Percentiles rank a stretch among this genome's conserved stretches.
phyloP scores from a whole-genome alignment of 2,888 invertebrate species.

The Caprella mutica region DNA sequence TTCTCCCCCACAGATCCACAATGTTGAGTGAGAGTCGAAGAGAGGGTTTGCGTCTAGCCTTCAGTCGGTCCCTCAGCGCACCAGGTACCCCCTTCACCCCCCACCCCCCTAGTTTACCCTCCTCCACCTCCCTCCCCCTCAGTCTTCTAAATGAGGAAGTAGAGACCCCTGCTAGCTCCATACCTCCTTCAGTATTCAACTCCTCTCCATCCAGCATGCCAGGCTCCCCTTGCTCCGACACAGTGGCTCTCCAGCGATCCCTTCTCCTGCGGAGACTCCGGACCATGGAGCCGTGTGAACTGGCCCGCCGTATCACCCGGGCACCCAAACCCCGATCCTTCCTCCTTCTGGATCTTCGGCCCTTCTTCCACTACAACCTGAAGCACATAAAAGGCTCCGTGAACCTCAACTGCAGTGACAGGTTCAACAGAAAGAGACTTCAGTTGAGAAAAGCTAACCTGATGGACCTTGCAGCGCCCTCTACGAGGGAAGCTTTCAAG shows the following conservation, averaged over 20 bases:
- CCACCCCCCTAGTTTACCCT: background rate
- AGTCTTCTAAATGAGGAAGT: too few relatives aligned
- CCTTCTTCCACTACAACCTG: slow-evolving; percentile 58
- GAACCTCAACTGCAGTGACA: slow-evolving; percentile 59
- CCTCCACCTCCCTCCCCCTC: too few relatives aligned
- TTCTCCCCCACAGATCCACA: background rate
- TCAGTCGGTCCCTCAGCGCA: slow-evolving; percentile 33
- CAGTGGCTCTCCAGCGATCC: slow-evolving; percentile 46
- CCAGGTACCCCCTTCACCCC: background rate
- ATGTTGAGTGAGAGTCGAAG: slow-evolving; percentile 33
- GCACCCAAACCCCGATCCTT: slow-evolving; percentile 37
- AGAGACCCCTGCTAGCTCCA: too few relatives aligned
- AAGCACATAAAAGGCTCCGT: slow-evolving; percentile 57
- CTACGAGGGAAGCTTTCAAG: slow-evolving; percentile 52
- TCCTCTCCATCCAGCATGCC: slow-evolving; percentile 37
- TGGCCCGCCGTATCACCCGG: slow-evolving; percentile 43
- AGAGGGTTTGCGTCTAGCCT: slow-evolving; percentile 33
- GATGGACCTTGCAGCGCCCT: slow-evolving; percentile 53
- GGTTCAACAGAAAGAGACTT: slow-evolving; percentile 54
- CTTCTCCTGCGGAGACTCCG: slow-evolving; percentile 47
- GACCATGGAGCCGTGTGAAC: slow-evolving; percentile 46
- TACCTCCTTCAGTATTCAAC: too few relatives aligned
- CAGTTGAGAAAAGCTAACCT: slow-evolving; percentile 55
- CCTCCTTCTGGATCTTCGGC: slow-evolving; percentile 54
- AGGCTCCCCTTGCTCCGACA: slow-evolving; percentile 45